Evolutionary conservation across 23 tunicate species (phyloP), one percentile per base, ranked within the genome.

Genomic region (Ciona savignyi): DNA sequence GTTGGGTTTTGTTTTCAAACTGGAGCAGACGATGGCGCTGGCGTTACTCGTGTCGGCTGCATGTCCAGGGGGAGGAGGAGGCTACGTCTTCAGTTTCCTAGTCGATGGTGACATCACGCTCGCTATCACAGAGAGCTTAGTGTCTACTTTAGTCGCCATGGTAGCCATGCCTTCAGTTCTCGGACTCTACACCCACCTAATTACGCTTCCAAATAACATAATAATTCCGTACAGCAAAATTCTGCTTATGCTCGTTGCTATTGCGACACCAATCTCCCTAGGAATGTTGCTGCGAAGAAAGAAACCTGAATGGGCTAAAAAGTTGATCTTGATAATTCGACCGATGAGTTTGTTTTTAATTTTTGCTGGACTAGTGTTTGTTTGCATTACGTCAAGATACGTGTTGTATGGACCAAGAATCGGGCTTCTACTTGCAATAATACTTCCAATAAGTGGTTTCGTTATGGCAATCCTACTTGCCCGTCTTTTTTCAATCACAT

Each of bases 61-160:
- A 23, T 90, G 97, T 34, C 97, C 97, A 22, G 97, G 97, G 34
- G 97, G 97, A 4, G 97, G 97, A 21, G 97, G 97, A 1, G 97
- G 97, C 0, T 90, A 90, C 75, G 84, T 90, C 21, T 78, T 83
- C 67, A 80, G 86, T 75, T 90, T 70, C 66, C 60, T 90, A 23
- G 83, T 90, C 33, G 80, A 78, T 29, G 97, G 97, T 4, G 97
- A 90, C 61, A 77, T 90, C 1, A 90, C 97, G 1, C 35, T 90
- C 20, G 97, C 97, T 1, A 90, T 90, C n/a, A 76, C 97, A 49
- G 97, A 90, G 21, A 90, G 97, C 60, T 64, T 90, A 23, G 31
- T 90, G 42, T 90, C 97, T 27, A 90, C 97, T 2, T 29, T 90
- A 9, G 74, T 90, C 49, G 97, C 97, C 0, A 90, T 90, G 82